Evolutionary conservation across 1,140 invertebrate species (phyloP), one percentile per base, ranked within the genome.

Genomic region (Laupala kohalensis): DNA sequence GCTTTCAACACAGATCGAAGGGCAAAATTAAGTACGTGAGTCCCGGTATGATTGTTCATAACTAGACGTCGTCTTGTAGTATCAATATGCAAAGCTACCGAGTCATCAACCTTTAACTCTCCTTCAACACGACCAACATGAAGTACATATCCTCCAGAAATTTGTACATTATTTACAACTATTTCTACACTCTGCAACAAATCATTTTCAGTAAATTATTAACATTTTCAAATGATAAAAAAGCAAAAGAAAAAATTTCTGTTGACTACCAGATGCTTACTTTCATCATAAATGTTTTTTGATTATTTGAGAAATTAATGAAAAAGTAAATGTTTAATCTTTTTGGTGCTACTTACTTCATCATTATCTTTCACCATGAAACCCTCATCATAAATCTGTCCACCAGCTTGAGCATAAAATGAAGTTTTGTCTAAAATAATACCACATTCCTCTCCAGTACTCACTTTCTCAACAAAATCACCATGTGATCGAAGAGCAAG

Each of bases 21-120:
- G 27, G 94, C 95, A 84, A 92, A 95, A 84, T 99, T 99, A 0
- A 99, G 84, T 67, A 96, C 88, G 82, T 99, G 98, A 1, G 98
- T 99, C 26, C 94, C 98, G 25, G 97, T 99, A 78, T 99, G 98
- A 83, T 99, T 99, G 77, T 94, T 97, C 98, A 99, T 99, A 25
- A 99, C 86, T 6, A 93, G 81, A 75, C 90, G 86, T 78, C 96
- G 84, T 72, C 96, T 86, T 75, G 89, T 85, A 69, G 87, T 88
- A 82, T 99, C 96, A 73, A 99, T 86, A 73, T 90, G 86, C 19
- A 97, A 82, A 70, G 87, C 83, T 9, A 99, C 83, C 78, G 87
- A 86, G 82, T 99, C 97, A 3, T 96, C 96, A 69, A 96, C 88
- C 77, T 85, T 87, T 12, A 99, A 80, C 0, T 79, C 86, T 24